Evolutionary conservation across 2,888 invertebrate species (phyloP).

Genomic region (Cheilosia vernalis): DNA sequence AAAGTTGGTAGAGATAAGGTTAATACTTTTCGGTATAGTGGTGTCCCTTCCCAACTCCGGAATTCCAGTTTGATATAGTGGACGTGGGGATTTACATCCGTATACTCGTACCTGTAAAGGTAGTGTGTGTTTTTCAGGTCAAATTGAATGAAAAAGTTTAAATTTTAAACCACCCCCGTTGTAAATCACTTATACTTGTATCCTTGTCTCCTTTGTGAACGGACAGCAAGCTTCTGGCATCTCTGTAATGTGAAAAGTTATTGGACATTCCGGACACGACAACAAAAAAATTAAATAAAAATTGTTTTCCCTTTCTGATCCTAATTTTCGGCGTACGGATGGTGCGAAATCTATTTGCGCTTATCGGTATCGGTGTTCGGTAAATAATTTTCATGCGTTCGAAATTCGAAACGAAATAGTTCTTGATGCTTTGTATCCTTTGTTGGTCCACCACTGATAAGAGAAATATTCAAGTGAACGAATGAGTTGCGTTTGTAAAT

Average conservation of each 20-base stretch:
- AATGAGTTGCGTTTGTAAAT: constrained; percentile 22
- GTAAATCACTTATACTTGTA: constrained; percentile 45
- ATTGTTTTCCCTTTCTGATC: constrained; percentile 12
- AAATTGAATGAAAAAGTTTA: constrained; percentile 51
- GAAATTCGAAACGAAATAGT: constrained; percentile 31
- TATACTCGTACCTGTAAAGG: not conserved
- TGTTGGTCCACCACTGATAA: constrained; percentile 21
- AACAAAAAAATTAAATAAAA: constrained; percentile 6
- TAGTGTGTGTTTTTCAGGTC: constrained; percentile 29
- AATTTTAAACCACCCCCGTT: constrained; percentile 29
- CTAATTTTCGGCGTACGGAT: constrained; percentile 16
- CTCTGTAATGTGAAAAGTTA: constrained; percentile 47
- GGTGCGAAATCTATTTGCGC: constrained; percentile 13
- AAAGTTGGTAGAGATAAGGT: constrained; percentile 29
- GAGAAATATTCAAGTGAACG: constrained; percentile 31
- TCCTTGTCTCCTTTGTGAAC: constrained; percentile 7
- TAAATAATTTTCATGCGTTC: constrained; percentile 25
- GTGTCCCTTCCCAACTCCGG: constrained; percentile 8
- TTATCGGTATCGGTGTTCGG: constrained; percentile 25
- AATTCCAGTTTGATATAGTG: not conserved
- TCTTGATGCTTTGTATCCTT: not conserved
- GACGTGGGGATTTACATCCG: not conserved
- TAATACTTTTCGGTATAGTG: constrained; percentile 30
- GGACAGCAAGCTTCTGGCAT: constrained; percentile 25
- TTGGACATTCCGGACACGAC: constrained; percentile 16